Evolutionary conservation across 2,113 vertebrate genomes (phyloP).

Genomic region (Xyrauchen texanus): DNA sequence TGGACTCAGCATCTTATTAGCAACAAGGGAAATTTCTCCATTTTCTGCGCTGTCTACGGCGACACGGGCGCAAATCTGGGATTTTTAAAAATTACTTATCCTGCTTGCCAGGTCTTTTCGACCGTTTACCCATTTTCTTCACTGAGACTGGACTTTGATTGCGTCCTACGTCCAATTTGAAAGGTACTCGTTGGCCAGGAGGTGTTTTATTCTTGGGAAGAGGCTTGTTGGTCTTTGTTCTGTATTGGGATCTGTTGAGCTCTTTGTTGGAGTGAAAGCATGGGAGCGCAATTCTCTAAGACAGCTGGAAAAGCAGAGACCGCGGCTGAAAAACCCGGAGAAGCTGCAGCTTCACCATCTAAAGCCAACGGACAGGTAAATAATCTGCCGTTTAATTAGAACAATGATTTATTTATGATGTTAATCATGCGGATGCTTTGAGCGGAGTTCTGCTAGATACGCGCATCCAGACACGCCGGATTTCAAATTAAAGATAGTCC

Average conservation of each 20-base stretch:
- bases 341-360: conserved; percentile 86
- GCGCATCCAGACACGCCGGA: not conserved
- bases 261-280: conserved; percentile 90
- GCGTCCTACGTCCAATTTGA: conserved; percentile 59
- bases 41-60: conserved; percentile 91
- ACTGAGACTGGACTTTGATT: conserved; percentile 72
- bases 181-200: conserved; percentile 59
- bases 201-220: conserved; percentile 51
- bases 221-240: conserved; percentile 88
- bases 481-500: not conserved
- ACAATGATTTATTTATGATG: not conserved
- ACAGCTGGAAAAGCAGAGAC: conserved; percentile 87
- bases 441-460: not conserved
- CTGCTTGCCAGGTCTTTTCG: conserved; percentile 71
- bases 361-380: conserved; percentile 95
- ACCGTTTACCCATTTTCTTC: conserved; percentile 56
- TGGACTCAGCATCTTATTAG: conserved; percentile 98
- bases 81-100: conserved; percentile 82
- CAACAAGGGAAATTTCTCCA: conserved; percentile 93
- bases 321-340: conserved; percentile 85
- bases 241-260: conserved; percentile 83
- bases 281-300: conserved; percentile 97
- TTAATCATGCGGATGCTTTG: conserved; percentile 53
- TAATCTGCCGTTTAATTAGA: not conserved
- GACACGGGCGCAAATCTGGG: conserved; percentile 83